phyloP scores from a whole-genome alignment of 2,888 invertebrate species.

The Caenorhabditis sp. region DNA sequence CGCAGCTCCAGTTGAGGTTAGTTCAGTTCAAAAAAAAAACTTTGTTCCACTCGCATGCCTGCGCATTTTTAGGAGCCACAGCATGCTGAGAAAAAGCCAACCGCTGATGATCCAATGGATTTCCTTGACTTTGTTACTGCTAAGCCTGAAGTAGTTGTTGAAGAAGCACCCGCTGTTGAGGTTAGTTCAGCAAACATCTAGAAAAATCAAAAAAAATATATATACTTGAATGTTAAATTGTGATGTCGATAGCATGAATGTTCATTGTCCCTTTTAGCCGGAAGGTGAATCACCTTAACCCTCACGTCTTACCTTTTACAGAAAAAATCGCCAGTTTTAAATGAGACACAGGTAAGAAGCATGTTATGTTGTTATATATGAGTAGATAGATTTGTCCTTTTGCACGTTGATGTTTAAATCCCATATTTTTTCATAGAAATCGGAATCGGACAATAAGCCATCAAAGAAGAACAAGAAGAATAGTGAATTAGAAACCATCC shows the following conservation, averaged over 20 bases:
- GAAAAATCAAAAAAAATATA: background rate
- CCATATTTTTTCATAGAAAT: background rate
- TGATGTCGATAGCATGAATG: background rate
- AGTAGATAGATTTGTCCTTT: background rate
- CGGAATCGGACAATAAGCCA: background rate
- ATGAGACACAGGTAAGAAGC: conserved; percentile 1
- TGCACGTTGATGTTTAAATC: background rate
- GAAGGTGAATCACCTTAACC: background rate
- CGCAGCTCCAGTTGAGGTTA: conserved; percentile 5
- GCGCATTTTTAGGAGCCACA: no score
- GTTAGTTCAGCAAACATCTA: background rate
- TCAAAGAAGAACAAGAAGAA: conserved; percentile 7
- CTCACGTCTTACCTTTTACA: background rate
- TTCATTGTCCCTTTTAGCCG: background rate
- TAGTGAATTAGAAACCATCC: background rate
- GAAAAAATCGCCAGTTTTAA: background rate
- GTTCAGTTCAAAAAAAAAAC: background rate
- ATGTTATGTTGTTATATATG: background rate
- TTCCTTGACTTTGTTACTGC: conserved; percentile 44
- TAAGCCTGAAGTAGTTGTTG: conserved; percentile 16
- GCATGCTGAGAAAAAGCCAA: conserved; percentile 9
- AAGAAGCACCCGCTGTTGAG: background rate
- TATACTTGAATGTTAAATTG: background rate
- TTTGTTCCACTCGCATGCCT: background rate
- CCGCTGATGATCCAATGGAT: conserved; percentile 31